Evolutionary conservation across 2,797 vertebrate species (phyloP).

Genomic region (Falco concolor): DNA sequence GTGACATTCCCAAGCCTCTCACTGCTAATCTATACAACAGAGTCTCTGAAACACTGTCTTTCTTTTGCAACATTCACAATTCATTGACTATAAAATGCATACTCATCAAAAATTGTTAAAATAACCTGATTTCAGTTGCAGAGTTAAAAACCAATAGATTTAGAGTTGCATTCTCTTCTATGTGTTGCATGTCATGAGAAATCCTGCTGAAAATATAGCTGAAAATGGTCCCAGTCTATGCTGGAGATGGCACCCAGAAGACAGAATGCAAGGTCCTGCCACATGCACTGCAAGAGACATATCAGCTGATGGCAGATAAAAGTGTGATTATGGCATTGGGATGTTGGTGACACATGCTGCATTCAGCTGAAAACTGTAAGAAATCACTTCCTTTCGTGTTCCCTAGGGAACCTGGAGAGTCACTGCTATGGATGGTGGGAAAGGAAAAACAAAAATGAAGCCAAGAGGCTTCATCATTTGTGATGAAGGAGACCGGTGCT

Average conservation of each 20-base stretch:
- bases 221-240: not conserved
- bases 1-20: not conserved
- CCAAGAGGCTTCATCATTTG: not conserved
- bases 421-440: not conserved
- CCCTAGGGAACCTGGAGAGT: not conserved
- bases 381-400: not conserved
- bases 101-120: not conserved
- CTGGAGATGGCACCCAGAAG: fast-evolving
- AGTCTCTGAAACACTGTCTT: not conserved
- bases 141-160: not conserved
- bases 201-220: not conserved
- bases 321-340: not conserved
- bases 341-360: fast-evolving
- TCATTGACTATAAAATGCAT: not conserved
- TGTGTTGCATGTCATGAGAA: not conserved
- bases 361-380: not conserved
- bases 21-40: not conserved
- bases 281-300: fast-evolving
- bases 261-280: not conserved
- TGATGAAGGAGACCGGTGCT: not conserved
- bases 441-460: not conserved
- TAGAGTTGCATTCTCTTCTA: not conserved
- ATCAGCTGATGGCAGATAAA: fast-evolving
- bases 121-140: not conserved
- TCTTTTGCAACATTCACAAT: not conserved